These are phyloP conservation scores for Balearica regulorum DNA, from an alignment of 2,797 vertebrate genomes.

Conservation along the genomic window DNA sequence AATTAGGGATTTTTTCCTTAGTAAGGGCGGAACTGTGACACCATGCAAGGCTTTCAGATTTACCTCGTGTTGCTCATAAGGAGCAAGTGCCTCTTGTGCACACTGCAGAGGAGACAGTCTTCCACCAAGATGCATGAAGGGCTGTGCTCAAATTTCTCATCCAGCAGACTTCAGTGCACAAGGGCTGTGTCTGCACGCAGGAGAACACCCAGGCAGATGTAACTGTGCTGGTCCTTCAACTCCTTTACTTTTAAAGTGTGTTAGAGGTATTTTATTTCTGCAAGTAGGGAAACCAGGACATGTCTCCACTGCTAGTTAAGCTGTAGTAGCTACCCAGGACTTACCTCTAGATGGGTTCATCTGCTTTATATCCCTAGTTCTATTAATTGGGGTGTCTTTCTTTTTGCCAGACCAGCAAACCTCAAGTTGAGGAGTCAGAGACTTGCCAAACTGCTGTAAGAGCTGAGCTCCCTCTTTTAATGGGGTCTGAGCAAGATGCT, in stretches of 20 bases:
- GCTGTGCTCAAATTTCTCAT: background rate
- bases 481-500: background rate
- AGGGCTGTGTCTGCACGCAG: background rate
- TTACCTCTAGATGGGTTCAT: background rate
- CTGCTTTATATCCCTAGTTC: background rate
- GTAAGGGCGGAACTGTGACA: background rate
- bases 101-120: background rate
- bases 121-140: background rate
- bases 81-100: background rate
- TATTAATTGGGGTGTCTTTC: background rate
- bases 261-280: background rate
- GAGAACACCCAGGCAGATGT: background rate
- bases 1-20: slow-evolving; percentile 2
- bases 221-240: background rate
- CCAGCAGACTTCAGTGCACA: background rate
- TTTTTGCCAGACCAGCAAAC: background rate
- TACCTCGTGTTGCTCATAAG: background rate
- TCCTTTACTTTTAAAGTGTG: background rate
- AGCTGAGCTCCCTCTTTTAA: background rate
- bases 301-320: background rate
- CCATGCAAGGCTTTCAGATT: background rate
- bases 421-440: background rate
- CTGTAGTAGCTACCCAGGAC: background rate
- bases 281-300: background rate
- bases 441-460: background rate